Evolutionary conservation across 1,140 invertebrate genomes (phyloP), one percentile per base, ranked within the genome.

Genomic region (Papilio aristodemus): DNA sequence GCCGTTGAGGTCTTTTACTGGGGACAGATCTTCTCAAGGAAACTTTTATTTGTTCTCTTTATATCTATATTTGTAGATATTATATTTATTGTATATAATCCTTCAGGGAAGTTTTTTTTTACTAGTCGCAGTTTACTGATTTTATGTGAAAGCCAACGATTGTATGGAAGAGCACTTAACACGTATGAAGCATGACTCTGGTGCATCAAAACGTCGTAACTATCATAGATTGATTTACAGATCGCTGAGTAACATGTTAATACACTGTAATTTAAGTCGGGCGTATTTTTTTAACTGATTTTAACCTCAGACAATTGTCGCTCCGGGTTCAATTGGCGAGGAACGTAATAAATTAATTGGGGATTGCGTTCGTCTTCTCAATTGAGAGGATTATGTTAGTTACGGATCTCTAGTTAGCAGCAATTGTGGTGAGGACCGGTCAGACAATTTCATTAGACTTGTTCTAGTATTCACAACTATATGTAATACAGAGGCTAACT

Each of bases 321-420:
- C 59, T 11, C n/a, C 17, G 59, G 14, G 36, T 62, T 38, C 59
- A 62, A 62, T 62, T 62, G 59, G 36, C 17, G 14, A 62, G 36
- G 59, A 62, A 62, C 59, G 59, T 62, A 17, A 62, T 62, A 62
- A 62, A 62, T 62, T 62, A 62, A 62, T 62, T 62, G 36, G 59
- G 32, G 59, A 62, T 38, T 38, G 59, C 36, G 59, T 38, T 38
- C 59, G 59, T 38, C 27, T 62, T 38, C 36, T 62, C 59, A 62
- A 62, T 39, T 62, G 59, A 17, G 32, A 62, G 59, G 59, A 62
- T 62, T 38, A 62, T 32, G 59, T 62, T 62, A 62, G 59, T 62
- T 62, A 62, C 36, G 27, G 5, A 62, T 6, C 36, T 62, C 59
- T 37, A 22, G 14, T 62, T 62, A 62, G 17, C 14, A 19, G n/a